These are phyloP conservation scores for Cyprinodon diabolis DNA, from an alignment of 2,797 vertebrate genomes.

Conservation along the genomic window DNA sequence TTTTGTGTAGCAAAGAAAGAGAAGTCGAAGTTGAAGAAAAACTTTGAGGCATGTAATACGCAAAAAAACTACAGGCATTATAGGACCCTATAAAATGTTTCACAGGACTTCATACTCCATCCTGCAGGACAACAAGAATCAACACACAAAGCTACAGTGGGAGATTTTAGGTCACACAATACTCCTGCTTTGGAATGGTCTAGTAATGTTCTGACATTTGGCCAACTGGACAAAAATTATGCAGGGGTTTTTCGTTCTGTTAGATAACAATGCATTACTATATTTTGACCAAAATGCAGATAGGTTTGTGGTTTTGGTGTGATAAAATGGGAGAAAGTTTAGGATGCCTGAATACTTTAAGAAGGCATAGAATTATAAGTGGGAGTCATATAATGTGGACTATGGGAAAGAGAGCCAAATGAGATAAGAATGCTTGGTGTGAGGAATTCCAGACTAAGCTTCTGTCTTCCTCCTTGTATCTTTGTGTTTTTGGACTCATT, in stretches of 20 bases:
- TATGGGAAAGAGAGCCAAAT: conserved; percentile 45
- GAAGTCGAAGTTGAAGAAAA: not conserved
- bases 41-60: not conserved
- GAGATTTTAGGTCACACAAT: not conserved
- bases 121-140: not conserved
- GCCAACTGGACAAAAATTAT: not conserved
- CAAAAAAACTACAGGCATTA: not conserved
- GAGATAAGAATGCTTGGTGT: conserved; percentile 67
- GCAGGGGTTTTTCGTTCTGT: not conserved
- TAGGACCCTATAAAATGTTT: too few relatives aligned
- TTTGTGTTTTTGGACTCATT: conserved; percentile 13
- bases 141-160: not conserved
- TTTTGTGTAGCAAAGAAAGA: not conserved
- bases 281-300: not conserved
- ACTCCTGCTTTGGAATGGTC: not conserved
- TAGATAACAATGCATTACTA: not conserved
- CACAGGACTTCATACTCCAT: not conserved
- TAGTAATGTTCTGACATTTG: not conserved
- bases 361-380: not conserved
- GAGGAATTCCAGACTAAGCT: conserved; percentile 57
- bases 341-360: not conserved
- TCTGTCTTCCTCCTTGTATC: conserved; percentile 10
- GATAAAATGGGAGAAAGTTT: not conserved
- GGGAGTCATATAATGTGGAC: conserved; percentile 43
- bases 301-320: not conserved